Conservation (phyloP, 2,113 vertebrate species). For the Gallinago paraguaiae region DNA sequence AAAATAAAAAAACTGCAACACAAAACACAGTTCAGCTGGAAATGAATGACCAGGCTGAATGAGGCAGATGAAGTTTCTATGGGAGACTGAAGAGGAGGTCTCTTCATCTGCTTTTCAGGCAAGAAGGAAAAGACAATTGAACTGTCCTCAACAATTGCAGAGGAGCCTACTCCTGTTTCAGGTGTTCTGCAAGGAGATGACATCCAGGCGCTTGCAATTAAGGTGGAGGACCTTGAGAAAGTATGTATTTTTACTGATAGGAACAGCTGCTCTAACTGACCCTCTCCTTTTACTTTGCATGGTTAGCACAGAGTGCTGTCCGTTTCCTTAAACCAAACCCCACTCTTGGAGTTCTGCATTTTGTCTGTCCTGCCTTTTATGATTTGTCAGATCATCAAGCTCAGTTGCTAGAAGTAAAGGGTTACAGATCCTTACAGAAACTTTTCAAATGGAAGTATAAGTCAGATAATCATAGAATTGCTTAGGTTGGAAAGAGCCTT, state of each 20-base stretch:
- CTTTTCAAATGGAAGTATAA: neutral
- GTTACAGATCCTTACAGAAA: neutral
- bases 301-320: neutral
- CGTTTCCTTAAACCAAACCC: neutral
- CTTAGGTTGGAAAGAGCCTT: too few relatives aligned
- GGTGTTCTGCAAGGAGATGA: constrained; percentile 68
- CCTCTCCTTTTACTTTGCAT: neutral
- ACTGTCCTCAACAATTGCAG: constrained; percentile 7
- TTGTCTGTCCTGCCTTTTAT: neutral
- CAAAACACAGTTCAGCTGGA: neutral
- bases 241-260: constrained; percentile 56
- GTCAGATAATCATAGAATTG: too few relatives aligned
- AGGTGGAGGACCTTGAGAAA: constrained; percentile 75
- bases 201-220: constrained; percentile 75
- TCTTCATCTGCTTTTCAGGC: constrained; percentile 70
- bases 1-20: neutral
- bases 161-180: constrained; percentile 56
- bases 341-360: neutral
- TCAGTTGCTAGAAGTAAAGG: neutral
- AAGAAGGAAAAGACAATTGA: constrained; percentile 57
- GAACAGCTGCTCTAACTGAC: neutral
- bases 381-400: neutral
- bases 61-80: neutral
- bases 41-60: neutral
- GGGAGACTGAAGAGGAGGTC: neutral